Percentiles rank a stretch among this genome's conserved stretches.
phyloP scores from a whole-genome alignment of 1,140 invertebrate genomes.

The Hormaphis cornu region DNA sequence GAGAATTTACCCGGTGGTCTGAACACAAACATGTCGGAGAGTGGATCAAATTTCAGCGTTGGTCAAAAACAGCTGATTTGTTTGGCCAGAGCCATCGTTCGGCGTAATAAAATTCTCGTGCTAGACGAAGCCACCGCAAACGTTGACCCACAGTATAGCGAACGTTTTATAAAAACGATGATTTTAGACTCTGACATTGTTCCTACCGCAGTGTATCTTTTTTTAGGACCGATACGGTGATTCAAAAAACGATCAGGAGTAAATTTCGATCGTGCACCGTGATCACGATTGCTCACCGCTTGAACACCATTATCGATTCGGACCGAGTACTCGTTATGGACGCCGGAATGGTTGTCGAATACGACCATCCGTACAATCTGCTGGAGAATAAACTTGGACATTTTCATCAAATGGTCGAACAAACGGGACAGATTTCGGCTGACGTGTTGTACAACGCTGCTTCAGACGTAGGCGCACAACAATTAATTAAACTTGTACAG shows the following conservation, averaged over 20 bases:
- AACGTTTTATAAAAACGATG: constrained; percentile 1
- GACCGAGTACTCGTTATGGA: constrained; percentile 83
- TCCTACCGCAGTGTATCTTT: background rate
- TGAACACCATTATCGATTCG: constrained; percentile 74
- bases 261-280: constrained; percentile 65
- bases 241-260: constrained; percentile 55
- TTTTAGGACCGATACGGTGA: constrained; percentile 58
- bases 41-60: constrained; percentile 70
- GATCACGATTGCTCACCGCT: constrained; percentile 61
- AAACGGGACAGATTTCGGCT: constrained; percentile 60
- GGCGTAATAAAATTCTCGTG: constrained; percentile 61
- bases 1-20: constrained; percentile 35
- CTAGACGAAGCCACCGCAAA: constrained; percentile 66
- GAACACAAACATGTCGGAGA: constrained; percentile 41
- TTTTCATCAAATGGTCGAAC: constrained; percentile 87
- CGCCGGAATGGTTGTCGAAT: constrained; percentile 68
- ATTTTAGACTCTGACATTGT: background rate
- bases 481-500: too few relatives aligned
- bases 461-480: too few relatives aligned
- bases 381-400: constrained; percentile 64
- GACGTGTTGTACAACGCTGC: constrained; percentile 34
- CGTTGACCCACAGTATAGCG: constrained; percentile 58
- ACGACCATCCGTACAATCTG: constrained; percentile 63
- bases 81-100: constrained; percentile 65
- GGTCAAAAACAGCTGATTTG: constrained; percentile 79